Percentiles rank a stretch among this genome's conserved stretches.
Evolutionary conservation across 37 sponge, comb jelly and placozoan genomes (phyloP).

Genomic region (Bolinopsis microptera): DNA sequence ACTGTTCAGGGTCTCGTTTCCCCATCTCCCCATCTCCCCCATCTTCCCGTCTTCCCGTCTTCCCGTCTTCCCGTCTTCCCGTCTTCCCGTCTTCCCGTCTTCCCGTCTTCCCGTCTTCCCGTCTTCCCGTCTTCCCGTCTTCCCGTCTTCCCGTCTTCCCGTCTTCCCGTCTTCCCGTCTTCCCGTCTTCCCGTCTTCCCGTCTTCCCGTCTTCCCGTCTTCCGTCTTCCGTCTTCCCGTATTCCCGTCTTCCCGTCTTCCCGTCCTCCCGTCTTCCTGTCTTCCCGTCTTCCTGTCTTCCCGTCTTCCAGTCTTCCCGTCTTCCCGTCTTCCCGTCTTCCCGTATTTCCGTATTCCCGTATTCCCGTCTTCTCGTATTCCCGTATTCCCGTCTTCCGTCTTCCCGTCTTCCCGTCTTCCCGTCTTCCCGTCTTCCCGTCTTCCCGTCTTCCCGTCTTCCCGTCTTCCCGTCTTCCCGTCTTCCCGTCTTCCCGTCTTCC

Average conservation of each 20-base stretch:
- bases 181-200: neutral
- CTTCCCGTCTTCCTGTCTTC: neutral
- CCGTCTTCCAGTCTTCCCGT: neutral
- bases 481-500: neutral
- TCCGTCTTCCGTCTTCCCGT: neutral
- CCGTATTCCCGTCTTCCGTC: neutral
- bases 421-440: neutral
- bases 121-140: neutral
- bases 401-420: neutral
- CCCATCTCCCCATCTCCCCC: no score
- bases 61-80: neutral
- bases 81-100: slow-evolving; percentile 17
- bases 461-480: neutral
- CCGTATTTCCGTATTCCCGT: neutral
- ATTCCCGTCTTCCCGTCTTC: neutral
- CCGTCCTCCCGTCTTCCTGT: neutral
- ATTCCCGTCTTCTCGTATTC: neutral
- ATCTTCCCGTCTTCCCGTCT: slow-evolving; percentile 19
- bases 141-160: neutral
- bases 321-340: neutral
- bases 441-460: neutral
- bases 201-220: neutral
- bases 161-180: neutral
- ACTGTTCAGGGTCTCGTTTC: no score
- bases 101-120: neutral